Evolutionary conservation across 2,888 invertebrate genomes (phyloP), one percentile per base, ranked within the genome.

Genomic region (Ischnus inquisitorius): DNA sequence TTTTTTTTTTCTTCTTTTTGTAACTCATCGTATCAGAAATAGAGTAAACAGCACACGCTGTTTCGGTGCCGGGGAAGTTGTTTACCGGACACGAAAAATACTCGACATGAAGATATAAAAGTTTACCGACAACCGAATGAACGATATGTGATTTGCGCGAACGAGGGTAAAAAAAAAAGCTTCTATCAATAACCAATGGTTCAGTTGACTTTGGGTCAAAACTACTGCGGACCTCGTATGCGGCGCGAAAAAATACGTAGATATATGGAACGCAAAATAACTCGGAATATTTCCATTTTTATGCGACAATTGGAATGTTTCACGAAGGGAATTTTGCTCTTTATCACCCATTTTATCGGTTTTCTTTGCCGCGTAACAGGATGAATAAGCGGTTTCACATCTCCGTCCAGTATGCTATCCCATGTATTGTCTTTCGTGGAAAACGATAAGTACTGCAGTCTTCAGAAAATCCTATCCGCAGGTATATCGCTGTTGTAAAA

Each of bases 31-130:
- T 51, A 51, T 51, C 51, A 51, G 19, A 51, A 51, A 51, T 51
- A 51, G 51, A 54, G 54, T n/a, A 60, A 60, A 28, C 57, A 14
- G 28, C 12, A 60, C n/a, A 60, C 28, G 12, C 28, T 60, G 22
- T 28, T 60, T 28, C 57, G 28, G 57, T 25, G 57, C 57, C 57
- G 8, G 14, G 14, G 28, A 60, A 25, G 22, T 60, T 60, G 25
- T 60, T 60, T 60, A 28, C 14, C 22, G 14, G 6, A 14, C 12
- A 14, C 25, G 57, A 57, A 57, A 57, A 57, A 57, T 25, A 3
- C 22, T 57, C 57, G 57, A 28, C 14, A 28, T 14, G 14, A 28
- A 60, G 57, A 28, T 60, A 60, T 60, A 28, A 60, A 60, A 60
- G 57, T 60, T 60, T 14, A 25, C 6, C 57, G 28, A 60, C 57